Percentiles rank a stretch among this genome's conserved stretches.
Evolutionary conservation across 2,797 vertebrate genomes (phyloP).

Genomic region (Sciurus vulgaris): DNA sequence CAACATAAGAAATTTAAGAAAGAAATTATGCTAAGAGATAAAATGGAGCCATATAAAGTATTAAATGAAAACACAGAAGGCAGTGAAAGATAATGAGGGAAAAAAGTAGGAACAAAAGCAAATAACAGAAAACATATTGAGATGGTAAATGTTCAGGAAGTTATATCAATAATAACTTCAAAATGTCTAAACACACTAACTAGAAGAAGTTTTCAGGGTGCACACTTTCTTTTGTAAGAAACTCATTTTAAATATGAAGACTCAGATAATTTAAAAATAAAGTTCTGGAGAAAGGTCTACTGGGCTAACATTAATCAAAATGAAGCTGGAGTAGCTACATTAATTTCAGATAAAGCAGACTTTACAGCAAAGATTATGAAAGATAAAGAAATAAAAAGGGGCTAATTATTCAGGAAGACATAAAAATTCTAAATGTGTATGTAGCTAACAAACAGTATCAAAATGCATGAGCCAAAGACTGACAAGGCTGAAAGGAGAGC

Average conservation of each 20-base stretch:
- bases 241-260: not conserved
- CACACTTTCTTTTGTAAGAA: not conserved
- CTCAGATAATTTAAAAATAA: not conserved
- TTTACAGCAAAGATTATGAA: not conserved
- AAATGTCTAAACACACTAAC: not conserved
- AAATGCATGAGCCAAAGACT: not conserved
- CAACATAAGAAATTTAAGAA: not conserved
- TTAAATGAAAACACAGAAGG: not conserved
- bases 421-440: not conserved
- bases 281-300: not conserved
- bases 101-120: not conserved
- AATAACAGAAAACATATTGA: not conserved
- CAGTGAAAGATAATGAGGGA: not conserved
- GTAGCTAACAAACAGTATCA: not conserved
- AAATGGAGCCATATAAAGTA: not conserved
- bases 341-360: not conserved
- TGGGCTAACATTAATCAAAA: not conserved
- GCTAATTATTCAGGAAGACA: not conserved
- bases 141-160: not conserved
- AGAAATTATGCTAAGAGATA: not conserved
- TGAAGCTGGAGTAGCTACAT: not conserved
- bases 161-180: not conserved
- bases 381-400: not conserved
- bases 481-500: not conserved
- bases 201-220: not conserved